Conservation (phyloP, 2,797 vertebrate genomes). For the Tokudaia tokunoshimensis region DNA sequence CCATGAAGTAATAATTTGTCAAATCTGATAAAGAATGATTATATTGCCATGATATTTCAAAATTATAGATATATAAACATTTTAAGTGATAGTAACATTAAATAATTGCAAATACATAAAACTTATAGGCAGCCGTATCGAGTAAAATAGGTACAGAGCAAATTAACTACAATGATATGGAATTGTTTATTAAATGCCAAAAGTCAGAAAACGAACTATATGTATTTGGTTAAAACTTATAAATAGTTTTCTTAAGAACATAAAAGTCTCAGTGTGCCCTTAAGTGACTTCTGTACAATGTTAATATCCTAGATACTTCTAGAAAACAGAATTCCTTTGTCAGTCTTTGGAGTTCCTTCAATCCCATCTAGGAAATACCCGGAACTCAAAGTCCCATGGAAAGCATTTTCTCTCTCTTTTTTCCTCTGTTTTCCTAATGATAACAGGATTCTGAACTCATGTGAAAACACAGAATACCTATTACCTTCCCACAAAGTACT, state of each 20-base stretch:
- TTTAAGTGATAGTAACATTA: constrained; percentile 11
- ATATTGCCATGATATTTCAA: not conserved
- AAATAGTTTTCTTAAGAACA: not conserved
- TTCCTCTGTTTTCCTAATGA: not conserved
- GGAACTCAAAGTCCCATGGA: not conserved
- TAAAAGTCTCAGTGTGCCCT: not conserved
- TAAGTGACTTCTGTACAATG: not conserved
- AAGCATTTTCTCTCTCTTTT: not conserved
- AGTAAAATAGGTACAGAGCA: not conserved
- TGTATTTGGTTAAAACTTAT: not conserved
- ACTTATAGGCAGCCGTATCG: constrained; percentile 8
- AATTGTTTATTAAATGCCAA: not conserved
- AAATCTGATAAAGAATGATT: not conserved
- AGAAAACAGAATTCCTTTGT: constrained; percentile 21
- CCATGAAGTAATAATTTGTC: not conserved
- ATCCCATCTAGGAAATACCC: not conserved
- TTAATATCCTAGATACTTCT: not conserved
- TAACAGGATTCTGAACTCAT: not conserved
- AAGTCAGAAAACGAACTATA: not conserved
- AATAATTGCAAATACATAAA: not conserved
- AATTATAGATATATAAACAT: not conserved
- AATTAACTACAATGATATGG: not conserved
- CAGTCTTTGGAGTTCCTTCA: not conserved
- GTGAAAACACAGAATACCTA: not conserved
- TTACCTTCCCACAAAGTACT: not conserved